Evolutionary conservation across 1,140 invertebrate genomes (phyloP), one percentile per base, ranked within the genome.

Genomic region (Macrosteles quadrilineatus): DNA sequence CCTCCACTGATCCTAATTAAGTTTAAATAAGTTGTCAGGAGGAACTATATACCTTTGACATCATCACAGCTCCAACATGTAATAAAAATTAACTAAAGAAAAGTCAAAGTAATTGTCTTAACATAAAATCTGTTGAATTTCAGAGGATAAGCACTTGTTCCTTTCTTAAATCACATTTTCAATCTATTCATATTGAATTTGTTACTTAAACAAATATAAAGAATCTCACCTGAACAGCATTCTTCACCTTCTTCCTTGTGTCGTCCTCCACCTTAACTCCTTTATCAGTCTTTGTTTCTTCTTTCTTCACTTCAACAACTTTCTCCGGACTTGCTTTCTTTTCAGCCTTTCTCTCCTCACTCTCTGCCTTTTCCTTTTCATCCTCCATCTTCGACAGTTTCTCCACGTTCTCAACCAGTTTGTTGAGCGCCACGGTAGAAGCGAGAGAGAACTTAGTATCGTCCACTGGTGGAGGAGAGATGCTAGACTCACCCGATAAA

Each of bases 341-440:
- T 9, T 53, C 45, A 6, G 11, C 23, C 2, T 2, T 23, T 23
- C n/a, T 25, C 25, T 36, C 31, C 11, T 11, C 25, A 25, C 19
- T 57, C 12, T 53, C 29, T 19, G 4, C 29, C 27, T 63, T 64
- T 40, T 62, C 66, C n/a, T 45, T 64, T 40, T 59, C 67, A 45
- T 89, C 87, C 76, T 88, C 86, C 1, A 87, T 83, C 77, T 88
- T 88, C 31, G 85, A 84, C 17, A 86, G 84, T 1, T 84, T 83
- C 68, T 87, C 81, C 1, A 87, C 76, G 57, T 64, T 72, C 36
- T 75, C 71, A 0, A 75, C 75, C 27, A 77, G 53, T 72, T 76
- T 74, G 70, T 77, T 74, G 9, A 77, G 47, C 19, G 73, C 71
- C 50, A 77, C 70, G 11, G 76, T 76, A 9, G 76, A 77, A 14